Evolutionary conservation across 2,113 vertebrate genomes (phyloP).

Genomic region (Melanostigma gelatinosum): DNA sequence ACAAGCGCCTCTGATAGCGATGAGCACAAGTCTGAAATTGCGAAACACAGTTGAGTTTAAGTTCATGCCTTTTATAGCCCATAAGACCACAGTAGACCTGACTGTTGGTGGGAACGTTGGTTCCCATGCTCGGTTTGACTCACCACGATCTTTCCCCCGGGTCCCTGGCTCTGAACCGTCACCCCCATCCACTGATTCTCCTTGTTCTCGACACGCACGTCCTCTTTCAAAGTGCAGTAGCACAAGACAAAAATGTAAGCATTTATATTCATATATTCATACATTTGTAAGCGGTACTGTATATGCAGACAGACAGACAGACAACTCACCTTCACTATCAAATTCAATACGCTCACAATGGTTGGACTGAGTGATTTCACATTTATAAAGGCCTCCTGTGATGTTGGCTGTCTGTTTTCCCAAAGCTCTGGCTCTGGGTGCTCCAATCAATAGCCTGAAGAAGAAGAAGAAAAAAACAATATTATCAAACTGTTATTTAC

Average conservation of each 20-base stretch:
- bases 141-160: constrained; percentile 97
- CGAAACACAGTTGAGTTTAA: not conserved
- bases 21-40: constrained; percentile 92
- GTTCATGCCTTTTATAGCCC: not conserved
- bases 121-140: constrained; percentile 64
- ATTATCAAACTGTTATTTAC: not conserved
- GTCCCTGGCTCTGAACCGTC: constrained; percentile 95
- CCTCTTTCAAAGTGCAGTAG: constrained; percentile 77
- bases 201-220: constrained; percentile 87
- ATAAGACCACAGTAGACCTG: not conserved
- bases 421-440: constrained; percentile 89
- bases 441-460: constrained; percentile 92
- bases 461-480: constrained; percentile 32
- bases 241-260: constrained; percentile 20
- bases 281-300: not conserved
- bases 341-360: constrained; percentile 88
- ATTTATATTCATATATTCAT: not conserved
- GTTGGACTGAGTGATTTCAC: constrained; percentile 83
- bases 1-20: constrained; percentile 91
- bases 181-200: constrained; percentile 99
- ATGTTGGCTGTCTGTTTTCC: constrained; percentile 86
- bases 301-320: constrained; percentile 3
- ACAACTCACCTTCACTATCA: constrained; percentile 88
- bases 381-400: constrained; percentile 94
- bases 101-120: not conserved